Conservation (phyloP, 2,888 invertebrate genomes). For the Chesias legatella region DNA sequence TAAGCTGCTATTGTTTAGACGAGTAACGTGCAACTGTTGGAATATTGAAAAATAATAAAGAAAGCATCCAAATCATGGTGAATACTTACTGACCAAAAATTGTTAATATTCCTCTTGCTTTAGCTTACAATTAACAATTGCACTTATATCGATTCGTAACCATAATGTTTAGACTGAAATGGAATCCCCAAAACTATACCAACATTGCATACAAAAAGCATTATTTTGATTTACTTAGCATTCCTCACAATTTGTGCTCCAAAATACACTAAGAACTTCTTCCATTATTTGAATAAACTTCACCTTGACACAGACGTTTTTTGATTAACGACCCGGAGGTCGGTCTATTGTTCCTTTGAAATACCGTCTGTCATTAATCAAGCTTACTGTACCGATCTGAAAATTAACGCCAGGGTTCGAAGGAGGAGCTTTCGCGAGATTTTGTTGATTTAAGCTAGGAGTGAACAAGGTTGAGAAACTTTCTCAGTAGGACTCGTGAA, state of each 20-base stretch:
- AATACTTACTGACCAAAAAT: no score
- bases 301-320: conserved; percentile 65
- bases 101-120: no score
- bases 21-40: no score
- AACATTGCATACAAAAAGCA: no score
- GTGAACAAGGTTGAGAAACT: background rate
- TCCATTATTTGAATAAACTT: conserved; percentile 41
- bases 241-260: conserved; percentile 3
- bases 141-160: no score
- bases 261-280: conserved; percentile 8
- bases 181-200: no score
- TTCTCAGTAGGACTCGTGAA: no score
- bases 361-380: conserved; percentile 75
- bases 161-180: no score
- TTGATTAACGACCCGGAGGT: conserved; percentile 72
- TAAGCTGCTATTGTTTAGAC: no score
- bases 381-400: conserved; percentile 70
- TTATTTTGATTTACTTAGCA: background rate
- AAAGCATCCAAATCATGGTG: no score
- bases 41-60: no score
- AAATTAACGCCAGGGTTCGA: conserved; percentile 63
- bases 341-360: conserved; percentile 74
- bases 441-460: conserved; percentile 6
- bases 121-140: no score
- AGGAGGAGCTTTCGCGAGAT: conserved; percentile 38